These are phyloP conservation scores for Drosophila tani DNA, from an alignment of 1,140 invertebrate genomes.

Conservation along the genomic window DNA sequence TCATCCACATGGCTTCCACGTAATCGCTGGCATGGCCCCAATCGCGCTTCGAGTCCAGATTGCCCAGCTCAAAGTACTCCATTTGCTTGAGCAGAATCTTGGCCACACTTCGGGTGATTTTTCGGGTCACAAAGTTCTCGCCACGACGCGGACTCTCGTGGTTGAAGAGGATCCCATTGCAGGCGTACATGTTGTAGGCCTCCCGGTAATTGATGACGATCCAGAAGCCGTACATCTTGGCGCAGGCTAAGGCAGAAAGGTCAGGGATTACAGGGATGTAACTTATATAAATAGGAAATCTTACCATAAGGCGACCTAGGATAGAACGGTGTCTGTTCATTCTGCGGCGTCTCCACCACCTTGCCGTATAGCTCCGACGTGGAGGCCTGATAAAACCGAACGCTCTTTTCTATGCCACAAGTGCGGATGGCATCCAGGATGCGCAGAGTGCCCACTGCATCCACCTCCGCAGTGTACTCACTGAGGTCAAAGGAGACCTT, in stretches of 20 bases:
- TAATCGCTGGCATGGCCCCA: constrained; percentile 99
- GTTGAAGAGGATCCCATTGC: constrained; percentile 99
- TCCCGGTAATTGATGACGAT: constrained; percentile 99
- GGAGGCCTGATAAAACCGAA: constrained; percentile 99
- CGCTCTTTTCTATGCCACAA: constrained; percentile 93
- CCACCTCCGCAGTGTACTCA: constrained; percentile 99
- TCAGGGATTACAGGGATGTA: neutral
- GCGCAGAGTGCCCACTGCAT: constrained; percentile 98
- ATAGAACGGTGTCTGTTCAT: constrained; percentile 99
- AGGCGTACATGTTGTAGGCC: constrained; percentile 98
- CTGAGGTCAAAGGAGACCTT: constrained; percentile 99
- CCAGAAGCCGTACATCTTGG: constrained; percentile 99
- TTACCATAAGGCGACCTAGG: constrained; percentile 99
- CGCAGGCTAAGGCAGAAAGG: constrained; percentile 90
- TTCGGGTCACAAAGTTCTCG: constrained; percentile 99
- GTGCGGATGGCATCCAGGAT: constrained; percentile 98
- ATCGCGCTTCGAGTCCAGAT: constrained; percentile 97
- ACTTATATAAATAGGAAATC: too few species aligned
- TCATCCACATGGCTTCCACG: constrained; percentile 99
- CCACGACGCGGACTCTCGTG: constrained; percentile 99
- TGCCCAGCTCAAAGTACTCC: constrained; percentile 96
- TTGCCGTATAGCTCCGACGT: constrained; percentile 99
- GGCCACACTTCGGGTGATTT: constrained; percentile 98
- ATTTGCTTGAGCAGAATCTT: constrained; percentile 96
- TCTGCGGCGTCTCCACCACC: constrained; percentile 98